Conservation (phyloP, 2,797 vertebrate species). For the Tenualosa thibaudeaui region DNA sequence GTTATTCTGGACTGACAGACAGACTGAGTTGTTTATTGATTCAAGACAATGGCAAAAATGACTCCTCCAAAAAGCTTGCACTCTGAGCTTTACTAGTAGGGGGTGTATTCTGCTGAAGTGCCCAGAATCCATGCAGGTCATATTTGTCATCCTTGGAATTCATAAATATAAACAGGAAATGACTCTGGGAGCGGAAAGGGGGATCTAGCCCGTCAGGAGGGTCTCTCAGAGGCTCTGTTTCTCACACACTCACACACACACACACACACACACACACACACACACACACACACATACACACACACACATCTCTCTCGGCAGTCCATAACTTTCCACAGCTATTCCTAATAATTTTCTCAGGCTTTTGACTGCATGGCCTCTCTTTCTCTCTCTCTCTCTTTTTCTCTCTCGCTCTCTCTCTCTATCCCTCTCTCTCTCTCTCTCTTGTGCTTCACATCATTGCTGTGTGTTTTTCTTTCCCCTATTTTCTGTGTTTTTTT, state of each 20-base stretch:
- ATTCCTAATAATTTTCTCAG: slow-evolving; percentile 21
- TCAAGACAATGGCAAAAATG: too few species aligned
- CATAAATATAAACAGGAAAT: slow-evolving; percentile 21
- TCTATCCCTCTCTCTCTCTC: background rate
- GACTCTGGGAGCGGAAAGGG: slow-evolving; percentile 5
- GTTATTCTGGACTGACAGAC: background rate
- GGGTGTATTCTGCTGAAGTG: background rate
- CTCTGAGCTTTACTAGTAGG: background rate
- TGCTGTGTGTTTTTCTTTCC: slow-evolving; percentile 41
- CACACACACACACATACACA: background rate
- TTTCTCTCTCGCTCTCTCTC: slow-evolving; percentile 62
- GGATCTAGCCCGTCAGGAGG: background rate
- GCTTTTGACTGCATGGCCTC: slow-evolving; percentile 60
- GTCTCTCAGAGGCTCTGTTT: background rate
- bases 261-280: background rate
- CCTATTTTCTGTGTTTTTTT: slow-evolving; percentile 51
- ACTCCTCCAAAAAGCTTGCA: background rate
- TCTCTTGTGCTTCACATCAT: slow-evolving; percentile 1
- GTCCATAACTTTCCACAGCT: slow-evolving; percentile 25
- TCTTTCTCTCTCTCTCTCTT: slow-evolving; percentile 56
- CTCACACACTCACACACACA: background rate
- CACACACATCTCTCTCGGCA: background rate
- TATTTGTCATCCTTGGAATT: slow-evolving; percentile 12
- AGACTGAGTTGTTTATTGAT: background rate
- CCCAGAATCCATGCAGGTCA: background rate